These are phyloP conservation scores for Microctenopoma stevenorrisi DNA, from an alignment of 2,797 vertebrate genomes.

Conservation along the genomic window DNA sequence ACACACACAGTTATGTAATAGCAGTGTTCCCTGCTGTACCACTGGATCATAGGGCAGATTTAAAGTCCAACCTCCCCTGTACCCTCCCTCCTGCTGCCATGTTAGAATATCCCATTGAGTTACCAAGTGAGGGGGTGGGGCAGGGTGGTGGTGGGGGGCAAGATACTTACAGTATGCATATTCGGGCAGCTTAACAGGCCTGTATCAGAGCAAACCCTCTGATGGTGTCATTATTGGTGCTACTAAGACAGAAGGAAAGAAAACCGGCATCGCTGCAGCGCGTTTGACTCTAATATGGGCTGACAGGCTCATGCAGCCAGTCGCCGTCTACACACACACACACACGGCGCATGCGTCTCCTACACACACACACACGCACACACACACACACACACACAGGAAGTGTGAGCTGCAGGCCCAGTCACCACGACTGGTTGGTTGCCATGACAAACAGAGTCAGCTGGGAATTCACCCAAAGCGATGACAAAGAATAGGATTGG, in stretches of 20 bases:
- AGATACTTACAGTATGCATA: constrained; percentile 6
- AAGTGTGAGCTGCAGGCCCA: constrained; percentile 83
- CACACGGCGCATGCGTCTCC: constrained; percentile 21
- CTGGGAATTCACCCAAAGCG: constrained; percentile 86
- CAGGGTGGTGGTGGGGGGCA: not conserved
- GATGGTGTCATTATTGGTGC: not conserved
- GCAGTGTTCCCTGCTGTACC: constrained; percentile 62
- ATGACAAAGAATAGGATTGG: constrained; percentile 78
- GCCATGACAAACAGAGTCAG: constrained; percentile 87
- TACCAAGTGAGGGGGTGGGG: constrained; percentile 36
- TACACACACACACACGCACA: constrained; percentile 34
- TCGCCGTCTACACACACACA: constrained; percentile 61
- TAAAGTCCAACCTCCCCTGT: constrained; percentile 56
- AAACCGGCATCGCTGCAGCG: constrained; percentile 77
- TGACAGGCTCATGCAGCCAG: constrained; percentile 83
- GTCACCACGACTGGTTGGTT: constrained; percentile 84
- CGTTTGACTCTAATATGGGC: constrained; percentile 83
- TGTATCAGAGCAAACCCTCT: not conserved
- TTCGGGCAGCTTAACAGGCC: not conserved
- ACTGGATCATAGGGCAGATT: constrained; percentile 73
- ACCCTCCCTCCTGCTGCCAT: constrained; percentile 26
- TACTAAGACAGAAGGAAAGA: constrained; percentile 14
- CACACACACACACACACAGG: constrained; percentile 73
- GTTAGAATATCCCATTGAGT: constrained; percentile 65
- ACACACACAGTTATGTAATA: constrained; percentile 68